phyloP scores from a whole-genome alignment of 2,797 vertebrate species.

The Cephalopachus bancanus region DNA sequence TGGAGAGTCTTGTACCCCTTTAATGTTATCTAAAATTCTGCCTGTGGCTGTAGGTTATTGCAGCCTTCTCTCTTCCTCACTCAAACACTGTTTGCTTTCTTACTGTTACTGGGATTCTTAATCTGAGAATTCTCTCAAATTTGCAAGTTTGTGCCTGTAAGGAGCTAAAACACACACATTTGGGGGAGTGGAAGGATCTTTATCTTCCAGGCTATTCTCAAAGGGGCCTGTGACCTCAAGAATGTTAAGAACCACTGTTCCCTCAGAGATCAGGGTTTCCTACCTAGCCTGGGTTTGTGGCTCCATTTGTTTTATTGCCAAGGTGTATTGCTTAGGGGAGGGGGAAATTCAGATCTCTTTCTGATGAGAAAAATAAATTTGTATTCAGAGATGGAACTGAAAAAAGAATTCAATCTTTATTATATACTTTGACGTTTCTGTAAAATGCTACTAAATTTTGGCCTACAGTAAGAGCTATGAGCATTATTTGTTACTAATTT shows the following conservation, averaged over 20 bases:
- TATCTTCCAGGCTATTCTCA: constrained; percentile 15
- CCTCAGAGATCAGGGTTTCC: background rate
- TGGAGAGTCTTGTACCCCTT: background rate
- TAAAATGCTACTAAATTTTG: constrained; percentile 16
- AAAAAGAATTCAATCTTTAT: constrained; percentile 49
- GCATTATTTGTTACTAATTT: background rate
- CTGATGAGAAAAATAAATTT: constrained; percentile 34
- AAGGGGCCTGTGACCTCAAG: background rate
- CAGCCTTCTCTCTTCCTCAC: background rate
- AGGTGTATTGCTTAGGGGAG: background rate
- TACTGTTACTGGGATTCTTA: background rate
- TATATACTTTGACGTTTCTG: background rate
- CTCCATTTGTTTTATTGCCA: background rate
- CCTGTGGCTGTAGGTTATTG: background rate
- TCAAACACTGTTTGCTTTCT: background rate
- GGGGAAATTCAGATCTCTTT: background rate
- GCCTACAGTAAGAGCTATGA: background rate
- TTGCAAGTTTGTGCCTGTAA: background rate
- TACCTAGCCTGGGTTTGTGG: constrained; percentile 1
- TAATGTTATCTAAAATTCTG: constrained; percentile 16
- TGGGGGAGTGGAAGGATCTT: background rate
- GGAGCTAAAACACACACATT: background rate
- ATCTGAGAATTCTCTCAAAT: constrained; percentile 4
- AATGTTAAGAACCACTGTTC: background rate
- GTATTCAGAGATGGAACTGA: background rate